phyloP scores from a whole-genome alignment of 1,140 invertebrate genomes.

The Anagrus nilaparvatae region DNA sequence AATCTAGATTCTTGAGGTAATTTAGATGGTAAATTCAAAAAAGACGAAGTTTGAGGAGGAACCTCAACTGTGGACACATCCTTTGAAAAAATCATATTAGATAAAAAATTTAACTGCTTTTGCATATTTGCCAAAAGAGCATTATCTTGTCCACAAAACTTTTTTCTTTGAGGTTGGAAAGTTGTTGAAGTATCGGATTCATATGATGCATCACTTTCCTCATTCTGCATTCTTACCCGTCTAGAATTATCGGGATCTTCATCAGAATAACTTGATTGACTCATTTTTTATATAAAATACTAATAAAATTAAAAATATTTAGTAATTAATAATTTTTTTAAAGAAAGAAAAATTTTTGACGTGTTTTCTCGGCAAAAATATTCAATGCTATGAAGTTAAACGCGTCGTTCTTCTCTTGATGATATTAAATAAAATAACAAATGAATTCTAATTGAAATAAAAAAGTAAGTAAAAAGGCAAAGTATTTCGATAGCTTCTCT shows the following conservation, averaged over 20 bases:
- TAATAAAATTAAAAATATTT: slow-evolving; percentile 5
- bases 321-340: background rate
- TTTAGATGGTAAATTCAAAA: background rate
- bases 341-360: background rate
- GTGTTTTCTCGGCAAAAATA: slow-evolving; percentile 8
- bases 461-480: background rate
- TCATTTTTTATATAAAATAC: background rate
- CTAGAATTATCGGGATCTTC: background rate
- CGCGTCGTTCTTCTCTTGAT: background rate
- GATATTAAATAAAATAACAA: background rate
- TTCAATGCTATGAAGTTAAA: slow-evolving; percentile 14
- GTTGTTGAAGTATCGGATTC: background rate
- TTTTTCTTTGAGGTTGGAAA: background rate
- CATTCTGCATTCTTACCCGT: background rate
- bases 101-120: background rate
- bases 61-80: no score
- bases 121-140: background rate
- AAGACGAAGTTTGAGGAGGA: background rate
- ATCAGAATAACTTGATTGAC: background rate
- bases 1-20: slow-evolving; percentile 3
- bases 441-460: background rate
- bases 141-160: no score
- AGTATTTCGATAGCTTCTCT: slow-evolving; percentile 5
- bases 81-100: no score
- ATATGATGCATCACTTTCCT: background rate